These are phyloP conservation scores for Cynaeus angustus DNA, from an alignment of 2,888 invertebrate genomes.

Conservation along the genomic window DNA sequence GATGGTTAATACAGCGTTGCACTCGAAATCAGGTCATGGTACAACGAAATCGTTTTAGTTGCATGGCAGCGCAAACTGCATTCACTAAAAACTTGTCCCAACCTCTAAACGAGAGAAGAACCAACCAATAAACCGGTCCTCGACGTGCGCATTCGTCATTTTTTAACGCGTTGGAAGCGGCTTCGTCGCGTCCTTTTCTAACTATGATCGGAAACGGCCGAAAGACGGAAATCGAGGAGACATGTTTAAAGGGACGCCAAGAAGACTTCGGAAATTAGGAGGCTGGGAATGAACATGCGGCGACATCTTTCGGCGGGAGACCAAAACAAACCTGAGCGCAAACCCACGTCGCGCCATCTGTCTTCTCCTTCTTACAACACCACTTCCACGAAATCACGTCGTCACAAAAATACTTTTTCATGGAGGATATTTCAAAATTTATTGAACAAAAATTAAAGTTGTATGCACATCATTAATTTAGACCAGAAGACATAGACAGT, in stretches of 20 bases:
- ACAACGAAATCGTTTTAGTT: constrained; percentile 71
- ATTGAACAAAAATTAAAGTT: constrained; percentile 54
- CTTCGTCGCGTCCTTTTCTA: constrained; percentile 60
- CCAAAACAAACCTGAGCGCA: too few relatives aligned
- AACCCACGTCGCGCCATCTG: too few relatives aligned
- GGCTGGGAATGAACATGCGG: background rate
- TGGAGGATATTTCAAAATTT: constrained; percentile 42
- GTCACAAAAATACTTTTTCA: background rate
- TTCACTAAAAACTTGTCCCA: constrained; percentile 70
- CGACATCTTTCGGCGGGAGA: constrained; percentile 2
- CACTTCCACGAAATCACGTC: too few relatives aligned
- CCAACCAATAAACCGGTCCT: constrained; percentile 69
- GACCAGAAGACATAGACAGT: constrained; percentile 58
- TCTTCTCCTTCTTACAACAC: too few relatives aligned
- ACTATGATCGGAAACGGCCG: constrained; percentile 55
- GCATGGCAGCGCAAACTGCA: constrained; percentile 69
- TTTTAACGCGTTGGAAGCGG: constrained; percentile 63
- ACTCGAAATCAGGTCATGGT: constrained; percentile 71
- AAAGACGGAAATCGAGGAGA: constrained; percentile 57
- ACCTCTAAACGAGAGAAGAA: constrained; percentile 67
- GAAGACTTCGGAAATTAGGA: background rate
- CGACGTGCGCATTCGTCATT: constrained; percentile 66
- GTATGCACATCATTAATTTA: constrained; percentile 53
- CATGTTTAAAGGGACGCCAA: constrained; percentile 50
- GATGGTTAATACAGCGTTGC: constrained; percentile 66